Percentiles rank a stretch among this genome's conserved stretches.
phyloP scores from a whole-genome alignment of 2,888 invertebrate genomes.

The Polymixis flavicincta region DNA sequence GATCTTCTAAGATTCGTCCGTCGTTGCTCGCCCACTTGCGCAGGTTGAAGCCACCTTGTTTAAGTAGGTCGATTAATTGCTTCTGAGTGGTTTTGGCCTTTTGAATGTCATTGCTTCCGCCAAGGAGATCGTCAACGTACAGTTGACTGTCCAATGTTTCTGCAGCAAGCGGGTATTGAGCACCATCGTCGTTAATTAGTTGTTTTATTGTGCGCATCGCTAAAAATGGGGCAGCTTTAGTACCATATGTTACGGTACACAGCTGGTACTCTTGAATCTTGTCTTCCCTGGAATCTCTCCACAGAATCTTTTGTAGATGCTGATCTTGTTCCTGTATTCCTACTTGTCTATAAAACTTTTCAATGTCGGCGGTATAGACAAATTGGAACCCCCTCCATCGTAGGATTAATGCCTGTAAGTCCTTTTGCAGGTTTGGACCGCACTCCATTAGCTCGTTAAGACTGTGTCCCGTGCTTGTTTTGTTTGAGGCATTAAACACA shows the following conservation, averaged over 20 bases:
- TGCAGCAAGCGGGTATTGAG: no score
- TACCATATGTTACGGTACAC: not conserved
- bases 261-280: conserved; percentile 1
- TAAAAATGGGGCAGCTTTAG: no score
- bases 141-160: conserved; percentile 2
- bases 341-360: conserved; percentile 14
- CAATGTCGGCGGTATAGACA: not conserved
- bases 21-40: conserved; percentile 27
- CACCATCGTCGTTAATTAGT: not conserved
- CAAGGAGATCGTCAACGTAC: conserved; percentile 16
- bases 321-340: conserved; percentile 1
- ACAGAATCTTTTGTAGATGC: conserved; percentile 10
- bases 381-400: no score
- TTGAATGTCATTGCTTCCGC: conserved; percentile 3
- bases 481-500: no score
- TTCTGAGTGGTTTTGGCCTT: conserved; percentile 5
- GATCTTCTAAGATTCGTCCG: not conserved
- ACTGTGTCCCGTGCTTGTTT: no score
- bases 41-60: conserved; percentile 23
- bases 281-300: not conserved
- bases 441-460: no score
- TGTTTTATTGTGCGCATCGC: no score
- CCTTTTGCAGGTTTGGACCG: no score
- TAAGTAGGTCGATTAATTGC: conserved; percentile 6
- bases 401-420: no score